Base-by-base conservation (phyloP, 2,888 invertebrate species). In the Andrena camellia region DNA sequence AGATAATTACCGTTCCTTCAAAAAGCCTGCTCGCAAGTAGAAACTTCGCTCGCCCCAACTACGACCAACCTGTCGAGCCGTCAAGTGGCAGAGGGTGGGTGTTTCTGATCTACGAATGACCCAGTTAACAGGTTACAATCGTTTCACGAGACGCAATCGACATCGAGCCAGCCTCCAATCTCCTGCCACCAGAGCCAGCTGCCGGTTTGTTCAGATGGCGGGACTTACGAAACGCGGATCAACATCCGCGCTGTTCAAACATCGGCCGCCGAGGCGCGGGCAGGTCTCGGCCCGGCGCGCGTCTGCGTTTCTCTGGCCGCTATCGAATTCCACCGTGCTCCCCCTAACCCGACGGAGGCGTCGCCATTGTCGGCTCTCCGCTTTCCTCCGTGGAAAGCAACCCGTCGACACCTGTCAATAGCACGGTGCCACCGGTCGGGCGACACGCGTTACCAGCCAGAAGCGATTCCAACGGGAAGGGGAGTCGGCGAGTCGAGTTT, bases 391-490 rank as follows among this genome's bases (percentile, higher is more conserved):
- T 59, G 67, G 57, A 63, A 77, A 77, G 63, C 69, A 35, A 77
- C 50, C 76, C 42, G 35, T 50, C 78, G 79, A 73, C 81, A 79
- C 81, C 79, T 81, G 81, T 68, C 81, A 64, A 81, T 81, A 69
- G 60, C 68, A 79, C 78, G 60, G 26, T 20, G 17, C 42, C 54
- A 20, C 17, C 31, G 54, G 26, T 20, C 20, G 31, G 50, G 50
- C 66, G 57, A 74, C 20, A 57, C 76, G 75, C 52, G 78, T 74
- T 66, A 54, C 42, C 29, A 52, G 52, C 52, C 8, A 7, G 52
- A n/a, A n/a, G 52, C 52, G n/a, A n/a, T 20, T 52, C 52, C 17
- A n/a, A 29, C 50, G 63, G 6, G 31, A 23, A 26, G 17, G 10
- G 35, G 62, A 7, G 50, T n/a, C 4, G 26, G 17, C 54, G 52